Percentiles rank a stretch among this genome's conserved stretches.
Evolutionary conservation across 2,113 vertebrate genomes (phyloP).

Genomic region (Hypocryptadius cinnamomeus): DNA sequence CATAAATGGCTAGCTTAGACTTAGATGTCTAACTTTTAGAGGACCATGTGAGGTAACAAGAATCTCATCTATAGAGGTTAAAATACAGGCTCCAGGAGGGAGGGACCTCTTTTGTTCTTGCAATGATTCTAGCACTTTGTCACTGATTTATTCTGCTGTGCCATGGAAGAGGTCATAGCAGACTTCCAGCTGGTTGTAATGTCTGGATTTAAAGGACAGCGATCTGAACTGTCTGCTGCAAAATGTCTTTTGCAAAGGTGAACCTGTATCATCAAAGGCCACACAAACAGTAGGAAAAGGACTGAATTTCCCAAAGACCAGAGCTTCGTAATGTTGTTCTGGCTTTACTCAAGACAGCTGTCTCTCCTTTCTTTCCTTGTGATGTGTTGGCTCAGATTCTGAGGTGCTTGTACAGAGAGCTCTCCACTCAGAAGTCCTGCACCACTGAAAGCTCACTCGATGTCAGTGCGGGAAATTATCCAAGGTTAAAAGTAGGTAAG

Average conservation of each 20-base stretch:
- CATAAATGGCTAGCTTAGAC: background rate
- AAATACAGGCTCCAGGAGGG: background rate
- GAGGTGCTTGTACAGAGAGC: rapidly evolving
- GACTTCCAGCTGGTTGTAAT: constrained; percentile 34
- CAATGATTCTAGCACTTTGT: background rate
- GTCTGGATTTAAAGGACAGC: constrained; percentile 19
- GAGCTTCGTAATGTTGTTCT: background rate
- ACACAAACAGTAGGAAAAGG: background rate
- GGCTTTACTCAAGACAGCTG: background rate
- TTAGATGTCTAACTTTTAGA: background rate
- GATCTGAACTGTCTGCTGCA: background rate
- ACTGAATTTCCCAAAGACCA: background rate
- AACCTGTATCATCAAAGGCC: background rate
- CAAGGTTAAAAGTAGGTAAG: background rate
- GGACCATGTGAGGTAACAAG: background rate
- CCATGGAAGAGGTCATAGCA: constrained; percentile 10
- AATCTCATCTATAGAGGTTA: background rate
- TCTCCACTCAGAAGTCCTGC: background rate
- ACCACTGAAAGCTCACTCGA: background rate
- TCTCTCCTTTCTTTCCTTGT: background rate
- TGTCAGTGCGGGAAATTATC: background rate
- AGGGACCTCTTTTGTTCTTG: background rate
- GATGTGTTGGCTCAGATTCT: background rate
- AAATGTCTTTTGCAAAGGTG: constrained; percentile 24
- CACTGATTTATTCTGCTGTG: constrained; percentile 25